Evolutionary conservation across 2,888 invertebrate species (phyloP), one percentile per base, ranked within the genome.

Genomic region (Drosophila macrospina): DNA sequence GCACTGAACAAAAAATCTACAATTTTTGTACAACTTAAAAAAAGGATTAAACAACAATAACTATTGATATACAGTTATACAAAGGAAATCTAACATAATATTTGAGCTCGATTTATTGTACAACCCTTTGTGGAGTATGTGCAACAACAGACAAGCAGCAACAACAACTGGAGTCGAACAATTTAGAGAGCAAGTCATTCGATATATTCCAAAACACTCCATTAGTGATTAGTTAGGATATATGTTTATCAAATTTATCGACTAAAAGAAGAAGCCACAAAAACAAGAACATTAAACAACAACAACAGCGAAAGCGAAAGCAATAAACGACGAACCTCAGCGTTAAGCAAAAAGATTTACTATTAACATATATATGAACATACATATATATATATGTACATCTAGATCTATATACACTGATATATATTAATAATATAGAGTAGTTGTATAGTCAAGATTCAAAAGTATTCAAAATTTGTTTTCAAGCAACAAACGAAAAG

Each of bases 261-360:
- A 28, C 8, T 28, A 28, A 28, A 28, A 28, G 6, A 6, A 7
- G 26, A 65, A 71, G 59, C 57, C 47, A 60, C 60, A 37, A 74
- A 55, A 57, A 52, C 16, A 69, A 57, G 59, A 63, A 65, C 51
- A 75, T 56, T 63, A 67, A 72, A 42, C 51, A 75, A 57, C 34
- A 74, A 61, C 67, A 82, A 76, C 67, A 89, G 69, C 79, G 78
- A 86, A 74, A 67, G 74, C 74, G 47, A 82, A 82, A 90, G 90
- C 78, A 89, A 89, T 85, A 89, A 85, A 89, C 89, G 89, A 89
- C 79, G 86, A 85, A 85, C 86, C 85, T 88, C 89, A 85, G 79
- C 73, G 74, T 69, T 80, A 84, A 72, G 82, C 74, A 73, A 67
- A 81, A 68, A 85, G 74, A 76, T 81, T 69, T 69, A 80, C 77